phyloP scores from a whole-genome alignment of 2,797 vertebrate genomes.

The Apodemus agrarius region DNA sequence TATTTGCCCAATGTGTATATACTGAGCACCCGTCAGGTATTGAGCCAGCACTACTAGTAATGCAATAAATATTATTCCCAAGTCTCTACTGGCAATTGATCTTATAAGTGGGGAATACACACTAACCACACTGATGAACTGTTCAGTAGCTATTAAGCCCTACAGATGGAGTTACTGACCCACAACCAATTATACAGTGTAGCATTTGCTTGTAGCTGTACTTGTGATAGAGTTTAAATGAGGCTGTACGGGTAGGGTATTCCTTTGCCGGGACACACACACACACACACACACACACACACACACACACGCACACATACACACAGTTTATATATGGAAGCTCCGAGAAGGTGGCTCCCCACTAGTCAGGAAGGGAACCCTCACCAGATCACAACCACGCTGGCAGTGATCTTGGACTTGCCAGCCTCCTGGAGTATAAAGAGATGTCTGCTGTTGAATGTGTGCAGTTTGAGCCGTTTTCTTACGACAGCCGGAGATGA shows the following conservation, averaged over 20 bases:
- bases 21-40: background rate
- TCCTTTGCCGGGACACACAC: background rate
- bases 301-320: background rate
- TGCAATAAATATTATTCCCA: background rate
- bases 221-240: background rate
- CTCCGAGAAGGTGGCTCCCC: background rate
- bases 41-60: background rate
- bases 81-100: background rate
- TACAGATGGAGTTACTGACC: background rate
- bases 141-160: background rate
- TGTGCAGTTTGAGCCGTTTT: background rate
- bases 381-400: background rate
- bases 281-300: background rate
- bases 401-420: background rate
- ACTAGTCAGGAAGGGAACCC: background rate
- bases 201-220: background rate
- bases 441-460: background rate
- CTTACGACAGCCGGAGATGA: background rate
- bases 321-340: background rate
- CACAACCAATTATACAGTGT: background rate
- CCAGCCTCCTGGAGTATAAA: background rate
- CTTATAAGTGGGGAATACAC: background rate
- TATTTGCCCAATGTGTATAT: background rate
- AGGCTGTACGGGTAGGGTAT: background rate
- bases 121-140: background rate